These are phyloP conservation scores for Carposina sasakii DNA, from an alignment of 1,140 invertebrate species.

Conservation along the genomic window DNA sequence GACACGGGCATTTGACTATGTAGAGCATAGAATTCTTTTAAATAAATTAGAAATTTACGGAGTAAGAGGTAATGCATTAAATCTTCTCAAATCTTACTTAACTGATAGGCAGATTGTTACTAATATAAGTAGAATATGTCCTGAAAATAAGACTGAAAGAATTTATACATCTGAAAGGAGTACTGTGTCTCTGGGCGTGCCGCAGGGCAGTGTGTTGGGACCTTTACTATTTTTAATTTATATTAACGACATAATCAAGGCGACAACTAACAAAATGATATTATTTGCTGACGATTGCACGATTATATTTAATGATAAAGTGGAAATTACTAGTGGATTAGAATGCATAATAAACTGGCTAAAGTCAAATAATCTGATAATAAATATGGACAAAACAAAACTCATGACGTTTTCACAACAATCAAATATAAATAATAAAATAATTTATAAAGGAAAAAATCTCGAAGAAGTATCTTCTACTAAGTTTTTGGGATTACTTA, in stretches of 20 bases:
- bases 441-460: not conserved
- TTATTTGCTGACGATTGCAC: slow-evolving; percentile 8
- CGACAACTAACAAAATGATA: not conserved
- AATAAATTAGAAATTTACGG: slow-evolving; percentile 2
- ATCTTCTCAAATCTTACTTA: slow-evolving; percentile 3
- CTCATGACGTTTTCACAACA: slow-evolving; percentile 5
- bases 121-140: not conserved
- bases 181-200: not conserved
- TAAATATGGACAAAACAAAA: slow-evolving; percentile 9
- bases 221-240: slow-evolving; percentile 7
- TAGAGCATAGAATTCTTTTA: not conserved
- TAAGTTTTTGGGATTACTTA: too few species aligned
- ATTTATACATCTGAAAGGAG: not conserved
- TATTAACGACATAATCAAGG: slow-evolving; percentile 1
- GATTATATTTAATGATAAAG: not conserved
- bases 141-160: not conserved
- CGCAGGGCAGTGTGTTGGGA: slow-evolving; percentile 1
- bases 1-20: slow-evolving; percentile 5
- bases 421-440: not conserved
- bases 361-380: not conserved
- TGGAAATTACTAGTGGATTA: not conserved
- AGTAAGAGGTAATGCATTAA: slow-evolving; percentile 1
- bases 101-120: not conserved
- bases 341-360: not conserved
- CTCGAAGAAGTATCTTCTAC: not conserved